Conservation (phyloP, 2,888 invertebrate species). For the Nowickia ferox region DNA sequence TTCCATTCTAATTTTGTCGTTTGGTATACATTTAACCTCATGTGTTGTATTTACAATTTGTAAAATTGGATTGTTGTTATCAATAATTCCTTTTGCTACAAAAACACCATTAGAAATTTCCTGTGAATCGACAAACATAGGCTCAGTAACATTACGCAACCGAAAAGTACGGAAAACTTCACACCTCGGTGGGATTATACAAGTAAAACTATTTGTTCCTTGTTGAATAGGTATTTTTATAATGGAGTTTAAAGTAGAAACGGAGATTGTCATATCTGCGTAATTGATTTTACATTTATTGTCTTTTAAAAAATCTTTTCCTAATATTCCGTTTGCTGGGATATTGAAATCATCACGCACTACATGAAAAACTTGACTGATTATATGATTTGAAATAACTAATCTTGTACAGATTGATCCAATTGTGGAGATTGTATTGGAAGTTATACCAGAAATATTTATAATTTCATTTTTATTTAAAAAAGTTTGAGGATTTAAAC, state of each 20-base stretch:
- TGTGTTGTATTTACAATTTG: not conserved
- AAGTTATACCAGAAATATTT: constrained; percentile 20
- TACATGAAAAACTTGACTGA: not conserved
- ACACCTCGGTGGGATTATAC: too few species aligned
- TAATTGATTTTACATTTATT: not conserved
- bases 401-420: constrained; percentile 16
- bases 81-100: not conserved
- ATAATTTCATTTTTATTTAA: constrained; percentile 29
- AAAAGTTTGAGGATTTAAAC: constrained; percentile 10
- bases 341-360: constrained; percentile 14
- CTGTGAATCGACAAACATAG: not conserved
- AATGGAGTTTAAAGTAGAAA: not conserved
- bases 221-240: not conserved
- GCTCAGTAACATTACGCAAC: not conserved
- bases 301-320: constrained; percentile 3
- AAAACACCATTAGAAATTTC: not conserved
- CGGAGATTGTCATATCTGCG: not conserved
- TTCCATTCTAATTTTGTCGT: not conserved
- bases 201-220: constrained; percentile 15
- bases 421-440: not conserved
- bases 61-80: not conserved
- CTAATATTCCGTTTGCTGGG: not conserved
- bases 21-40: not conserved
- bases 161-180: too few species aligned
- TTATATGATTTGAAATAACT: not conserved